Conservation (phyloP, 2,113 vertebrate genomes). For the Triplophysa rosa region DNA sequence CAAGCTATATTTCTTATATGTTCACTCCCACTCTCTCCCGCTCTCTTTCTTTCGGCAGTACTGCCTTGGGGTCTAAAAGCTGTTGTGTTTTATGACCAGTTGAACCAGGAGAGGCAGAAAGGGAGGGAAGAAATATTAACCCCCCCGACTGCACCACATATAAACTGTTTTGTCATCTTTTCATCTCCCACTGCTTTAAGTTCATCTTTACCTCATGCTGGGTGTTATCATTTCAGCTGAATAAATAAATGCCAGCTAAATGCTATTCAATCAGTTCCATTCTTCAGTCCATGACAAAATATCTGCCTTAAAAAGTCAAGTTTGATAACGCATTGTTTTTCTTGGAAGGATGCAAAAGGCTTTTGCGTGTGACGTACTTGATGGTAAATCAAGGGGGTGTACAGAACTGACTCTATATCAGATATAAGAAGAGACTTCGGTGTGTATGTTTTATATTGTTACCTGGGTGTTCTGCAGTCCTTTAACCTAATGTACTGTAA, state of each 20-base stretch:
- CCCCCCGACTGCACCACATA: conserved; percentile 3
- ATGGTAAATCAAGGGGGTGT: too few relatives aligned
- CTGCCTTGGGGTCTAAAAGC: neutral
- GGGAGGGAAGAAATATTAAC: conserved; percentile 29
- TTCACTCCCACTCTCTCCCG: neutral
- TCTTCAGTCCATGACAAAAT: neutral
- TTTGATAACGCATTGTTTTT: neutral
- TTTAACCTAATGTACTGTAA: too few relatives aligned
- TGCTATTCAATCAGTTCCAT: neutral
- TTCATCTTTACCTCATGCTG: conserved; percentile 14
- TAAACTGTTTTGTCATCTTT: conserved; percentile 34
- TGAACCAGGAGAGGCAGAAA: neutral
- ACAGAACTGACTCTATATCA: too few relatives aligned
- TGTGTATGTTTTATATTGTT: too few relatives aligned
- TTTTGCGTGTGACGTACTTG: too few relatives aligned
- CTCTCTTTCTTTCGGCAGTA: neutral
- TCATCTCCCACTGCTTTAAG: conserved; percentile 6
- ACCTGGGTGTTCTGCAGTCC: too few relatives aligned
- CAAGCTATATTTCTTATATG: neutral
- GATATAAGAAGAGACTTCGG: too few relatives aligned
- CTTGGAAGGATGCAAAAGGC: neutral
- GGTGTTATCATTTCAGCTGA: neutral
- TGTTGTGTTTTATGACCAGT: conserved; percentile 20
- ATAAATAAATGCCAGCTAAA: conserved; percentile 1
- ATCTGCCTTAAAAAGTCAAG: neutral